phyloP scores from a whole-genome alignment of 1,140 invertebrate species.

The Tetramorium simillimum region DNA sequence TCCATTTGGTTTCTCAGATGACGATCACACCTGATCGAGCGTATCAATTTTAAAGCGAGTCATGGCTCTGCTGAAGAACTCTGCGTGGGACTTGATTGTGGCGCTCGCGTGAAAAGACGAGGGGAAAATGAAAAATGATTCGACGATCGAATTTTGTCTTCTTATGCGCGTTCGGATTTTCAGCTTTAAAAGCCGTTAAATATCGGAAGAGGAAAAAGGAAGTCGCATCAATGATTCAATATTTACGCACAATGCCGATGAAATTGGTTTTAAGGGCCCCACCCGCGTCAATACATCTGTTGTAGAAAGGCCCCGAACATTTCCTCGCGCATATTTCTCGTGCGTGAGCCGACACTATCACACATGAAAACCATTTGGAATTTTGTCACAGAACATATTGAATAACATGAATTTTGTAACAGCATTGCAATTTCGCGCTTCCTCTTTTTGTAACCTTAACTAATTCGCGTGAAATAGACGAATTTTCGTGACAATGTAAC shows the following conservation, averaged over 20 bases:
- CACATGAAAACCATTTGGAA: slow-evolving; percentile 70
- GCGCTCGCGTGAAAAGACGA: slow-evolving; percentile 69
- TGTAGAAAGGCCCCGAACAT: slow-evolving; percentile 74
- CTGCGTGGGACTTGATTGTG: slow-evolving; percentile 74
- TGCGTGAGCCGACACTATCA: slow-evolving; percentile 2
- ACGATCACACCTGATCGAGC: slow-evolving; percentile 45
- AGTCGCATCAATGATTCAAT: slow-evolving; percentile 79
- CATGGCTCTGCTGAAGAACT: slow-evolving; percentile 33
- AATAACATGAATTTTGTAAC: slow-evolving; percentile 14
- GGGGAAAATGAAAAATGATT: slow-evolving; percentile 78
- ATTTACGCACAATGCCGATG: slow-evolving; percentile 80
- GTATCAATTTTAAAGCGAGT: slow-evolving; percentile 70
- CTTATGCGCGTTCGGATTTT: slow-evolving; percentile 31
- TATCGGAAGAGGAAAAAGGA: slow-evolving; percentile 62
- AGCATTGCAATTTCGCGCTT: slow-evolving; percentile 22
- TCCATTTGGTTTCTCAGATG: slow-evolving; percentile 44
- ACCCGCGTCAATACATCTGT: slow-evolving; percentile 67
- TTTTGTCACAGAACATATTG: neutral
- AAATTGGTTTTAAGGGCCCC: slow-evolving; percentile 79
- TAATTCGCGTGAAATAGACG: slow-evolving; percentile 29
- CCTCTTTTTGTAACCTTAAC: slow-evolving; percentile 48
- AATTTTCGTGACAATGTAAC: neutral
- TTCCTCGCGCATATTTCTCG: slow-evolving; percentile 42
- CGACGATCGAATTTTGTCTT: slow-evolving; percentile 41
- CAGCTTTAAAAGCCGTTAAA: slow-evolving; percentile 80